Base-by-base conservation (phyloP, 2,888 invertebrate genomes). In the Cordilura impudica region DNA sequence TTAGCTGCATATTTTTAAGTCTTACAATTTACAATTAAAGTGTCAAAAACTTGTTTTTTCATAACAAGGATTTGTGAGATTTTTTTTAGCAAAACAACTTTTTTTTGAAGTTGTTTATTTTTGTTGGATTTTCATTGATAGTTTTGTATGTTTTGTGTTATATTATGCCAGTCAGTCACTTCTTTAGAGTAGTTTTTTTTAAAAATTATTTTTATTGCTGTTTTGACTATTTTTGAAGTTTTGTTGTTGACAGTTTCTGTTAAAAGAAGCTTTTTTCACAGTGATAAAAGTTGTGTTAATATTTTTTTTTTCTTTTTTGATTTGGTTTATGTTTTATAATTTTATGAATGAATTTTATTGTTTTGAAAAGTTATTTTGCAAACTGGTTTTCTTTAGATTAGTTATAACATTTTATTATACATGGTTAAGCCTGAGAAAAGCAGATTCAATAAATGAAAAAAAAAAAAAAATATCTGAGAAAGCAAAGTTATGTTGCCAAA, bases 41-140 rank as follows among this genome's bases (percentile, higher is more conserved):
- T 78, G 74, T 78, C 78, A 74, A 78, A 78, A 66, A 74, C 66
- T 74, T 53, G 78, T 78, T 78, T 73, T 56, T 73, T 43, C 23
- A 23, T 67, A 73, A 69, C 63, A 71, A 71, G 70, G 70, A 71
- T 65, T 76, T 74, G 51, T 53, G 45, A 12, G 58, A 18, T 21
- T 67, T 54, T 14, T 23, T 19, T 54, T 31, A 18, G 18, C 21
- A 47, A 60, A 26, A 39, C 6, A 54, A 16, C n/a, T n/a, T 31
- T 31, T 31, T 39, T n/a, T n/a, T 4, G 1, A 35, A 35, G 35
- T 35, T 35, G 35, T 35, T 35, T 35, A 12, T 35, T 12, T 35
- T 35, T 2, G 35, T 14, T 51, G 21, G 49, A 39, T 58, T 63
- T 67, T 63, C 77, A 77, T 74, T 74, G 65, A 70, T 77, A 66